Conservation (phyloP, 2,113 vertebrate genomes). For the Pluvianellus socialis region DNA sequence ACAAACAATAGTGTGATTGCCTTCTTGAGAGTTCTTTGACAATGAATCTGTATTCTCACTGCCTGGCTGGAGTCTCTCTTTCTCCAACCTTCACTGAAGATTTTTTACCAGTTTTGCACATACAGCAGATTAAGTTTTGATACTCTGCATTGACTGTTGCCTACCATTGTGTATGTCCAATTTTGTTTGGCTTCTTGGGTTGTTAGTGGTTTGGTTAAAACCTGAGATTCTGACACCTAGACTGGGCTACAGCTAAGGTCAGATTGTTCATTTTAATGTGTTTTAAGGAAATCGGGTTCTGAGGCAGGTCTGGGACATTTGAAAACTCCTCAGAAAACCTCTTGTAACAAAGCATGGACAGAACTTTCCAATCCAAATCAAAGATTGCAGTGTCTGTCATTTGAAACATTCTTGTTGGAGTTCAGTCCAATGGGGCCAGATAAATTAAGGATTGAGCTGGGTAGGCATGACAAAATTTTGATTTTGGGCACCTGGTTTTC, state of each 20-base stretch:
- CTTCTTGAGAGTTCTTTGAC: neutral
- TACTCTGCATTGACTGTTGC: neutral
- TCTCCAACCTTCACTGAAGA: neutral
- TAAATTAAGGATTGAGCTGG: neutral
- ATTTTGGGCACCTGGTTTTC: neutral
- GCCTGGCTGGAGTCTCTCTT: neutral
- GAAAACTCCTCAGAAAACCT: neutral
- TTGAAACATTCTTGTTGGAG: neutral
- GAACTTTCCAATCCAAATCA: neutral
- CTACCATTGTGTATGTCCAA: neutral
- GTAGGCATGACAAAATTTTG: neutral
- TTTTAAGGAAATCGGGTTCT: neutral
- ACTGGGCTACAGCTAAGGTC: neutral
- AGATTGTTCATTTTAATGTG: neutral
- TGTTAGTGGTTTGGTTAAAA: neutral
- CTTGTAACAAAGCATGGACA: neutral
- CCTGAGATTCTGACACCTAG: neutral
- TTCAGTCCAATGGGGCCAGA: neutral
- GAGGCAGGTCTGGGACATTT: neutral
- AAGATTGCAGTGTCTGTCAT: neutral
- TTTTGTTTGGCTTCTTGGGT: neutral
- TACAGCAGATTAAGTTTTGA: neutral
- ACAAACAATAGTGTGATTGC: neutral
- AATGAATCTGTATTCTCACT: neutral
- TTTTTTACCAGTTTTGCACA: neutral